These are phyloP conservation scores for Adrianichthys oophorus DNA, from an alignment of 2,797 vertebrate genomes.

Conservation along the genomic window DNA sequence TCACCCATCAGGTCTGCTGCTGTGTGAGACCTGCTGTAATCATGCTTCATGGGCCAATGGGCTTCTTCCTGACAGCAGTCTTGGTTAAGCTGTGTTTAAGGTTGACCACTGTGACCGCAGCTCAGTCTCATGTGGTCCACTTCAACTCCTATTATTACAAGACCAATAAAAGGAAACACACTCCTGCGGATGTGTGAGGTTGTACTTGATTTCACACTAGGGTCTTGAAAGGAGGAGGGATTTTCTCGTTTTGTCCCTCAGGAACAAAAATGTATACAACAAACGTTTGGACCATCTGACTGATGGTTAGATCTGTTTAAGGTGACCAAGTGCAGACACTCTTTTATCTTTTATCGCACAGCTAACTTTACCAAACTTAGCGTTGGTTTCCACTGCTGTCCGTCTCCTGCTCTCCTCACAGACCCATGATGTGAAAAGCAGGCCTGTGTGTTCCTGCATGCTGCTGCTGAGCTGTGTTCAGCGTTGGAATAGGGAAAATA, in stretches of 20 bases:
- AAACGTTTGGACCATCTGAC: too few species aligned
- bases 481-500: conserved; percentile 51
- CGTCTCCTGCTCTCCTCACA: conserved; percentile 29
- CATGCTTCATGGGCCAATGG: conserved; percentile 4
- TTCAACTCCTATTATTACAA: conserved; percentile 11
- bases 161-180: conserved; percentile 7
- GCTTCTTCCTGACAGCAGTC: conserved; percentile 30
- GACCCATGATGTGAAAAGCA: conserved; percentile 58
- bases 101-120: conserved; percentile 48
- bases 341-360: conserved; percentile 34
- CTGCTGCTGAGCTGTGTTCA: conserved; percentile 42
- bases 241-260: too few species aligned
- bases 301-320: neutral
- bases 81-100: conserved; percentile 50
- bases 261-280: too few species aligned
- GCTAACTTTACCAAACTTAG: conserved; percentile 21
- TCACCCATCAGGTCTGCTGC: conserved; percentile 9
- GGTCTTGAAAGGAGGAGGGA: neutral
- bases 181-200: neutral
- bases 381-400: conserved; percentile 62
- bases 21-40: neutral
- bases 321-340: conserved; percentile 29
- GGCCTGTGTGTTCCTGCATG: conserved; percentile 29
- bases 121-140: conserved; percentile 12
- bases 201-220: conserved; percentile 10